Base-by-base conservation (phyloP, 2,888 invertebrate species). In the Cyclophora punctaria region DNA sequence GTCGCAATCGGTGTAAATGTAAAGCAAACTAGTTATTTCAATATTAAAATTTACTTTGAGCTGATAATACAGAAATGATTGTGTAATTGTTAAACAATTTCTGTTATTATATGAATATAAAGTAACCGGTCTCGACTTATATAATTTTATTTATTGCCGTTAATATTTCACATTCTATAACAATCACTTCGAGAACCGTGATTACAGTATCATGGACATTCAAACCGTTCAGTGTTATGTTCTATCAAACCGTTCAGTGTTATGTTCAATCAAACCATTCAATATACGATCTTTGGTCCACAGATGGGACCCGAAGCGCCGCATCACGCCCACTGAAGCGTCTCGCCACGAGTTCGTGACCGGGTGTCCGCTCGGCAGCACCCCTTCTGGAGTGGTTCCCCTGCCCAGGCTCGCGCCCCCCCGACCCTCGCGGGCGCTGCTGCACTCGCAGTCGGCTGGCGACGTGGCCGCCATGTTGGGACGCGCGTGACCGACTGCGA, bases 241-340 rank as follows among this genome's bases (percentile, higher is more conserved):
- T 34, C 7, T 5, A 5, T 35, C 4, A 3, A 34, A 5, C 7
- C 40, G 7, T 34, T 4, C n/a, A n/a, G n/a, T n/a, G n/a, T n/a
- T n/a, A n/a, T n/a, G n/a, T n/a, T n/a, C 7, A 34, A 35, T 5
- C 7, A 33, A 5, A 37, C 7, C 40, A 20, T 20, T 20, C 20
- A 20, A 20, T 20, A 20, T 20, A 20, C 2, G 20, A 20, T 20
- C 20, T 6, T 20, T 6, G 49, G 34, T 48, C 51, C 63, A 3
- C 83, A 96, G 96, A 80, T 98, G 98, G 98, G 97, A 98, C 83
- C 95, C 97, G 20, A 93, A 94, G 72, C 94, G 95, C 57, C 92
- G 98, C 58, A 93, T 98, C 92, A 97, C 95, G 3, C 95, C 98
- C 0, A 96, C 95, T 50, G 97, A 98, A 75, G 98, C 97, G 2